phyloP scores from a whole-genome alignment of 2,797 vertebrate genomes.

The Choloepus didactylus region DNA sequence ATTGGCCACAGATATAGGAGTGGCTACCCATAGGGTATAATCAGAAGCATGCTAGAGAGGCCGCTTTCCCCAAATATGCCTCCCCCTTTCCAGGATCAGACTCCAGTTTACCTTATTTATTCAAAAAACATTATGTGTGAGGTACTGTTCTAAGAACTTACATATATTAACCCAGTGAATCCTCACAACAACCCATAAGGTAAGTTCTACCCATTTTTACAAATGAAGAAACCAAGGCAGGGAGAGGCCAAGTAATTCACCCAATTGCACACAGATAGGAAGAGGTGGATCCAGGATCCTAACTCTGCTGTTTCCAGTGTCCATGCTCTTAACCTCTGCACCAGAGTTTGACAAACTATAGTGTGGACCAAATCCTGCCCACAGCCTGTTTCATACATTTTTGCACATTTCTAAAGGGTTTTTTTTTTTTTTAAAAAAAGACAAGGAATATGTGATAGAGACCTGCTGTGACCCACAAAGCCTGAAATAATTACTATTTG shows the following conservation, averaged over 20 bases:
- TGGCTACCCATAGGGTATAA: neutral
- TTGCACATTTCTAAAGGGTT: neutral
- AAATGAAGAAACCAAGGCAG: no score
- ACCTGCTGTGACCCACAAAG: neutral
- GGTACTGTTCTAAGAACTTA: neutral
- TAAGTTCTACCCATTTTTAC: no score
- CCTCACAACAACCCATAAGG: no score
- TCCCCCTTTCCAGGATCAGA: neutral
- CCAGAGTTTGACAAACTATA: neutral
- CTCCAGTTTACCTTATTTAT: conserved; percentile 46
- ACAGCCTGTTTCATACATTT: neutral
- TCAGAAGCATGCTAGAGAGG: neutral
- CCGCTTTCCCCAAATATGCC: neutral
- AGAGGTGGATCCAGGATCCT: neutral
- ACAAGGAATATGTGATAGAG: neutral
- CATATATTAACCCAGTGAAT: conserved; percentile 36
- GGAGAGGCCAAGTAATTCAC: neutral
- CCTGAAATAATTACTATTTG: neutral
- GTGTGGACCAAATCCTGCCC: neutral
- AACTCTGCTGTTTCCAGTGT: neutral
- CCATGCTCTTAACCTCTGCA: neutral
- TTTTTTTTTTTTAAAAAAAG: neutral
- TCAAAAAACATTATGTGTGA: neutral
- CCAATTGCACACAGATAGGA: neutral
- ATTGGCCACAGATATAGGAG: neutral